Percentiles rank a stretch among this genome's conserved stretches.
Conservation (phyloP, 2,888 invertebrate species). For the Mamestra brassicae region DNA sequence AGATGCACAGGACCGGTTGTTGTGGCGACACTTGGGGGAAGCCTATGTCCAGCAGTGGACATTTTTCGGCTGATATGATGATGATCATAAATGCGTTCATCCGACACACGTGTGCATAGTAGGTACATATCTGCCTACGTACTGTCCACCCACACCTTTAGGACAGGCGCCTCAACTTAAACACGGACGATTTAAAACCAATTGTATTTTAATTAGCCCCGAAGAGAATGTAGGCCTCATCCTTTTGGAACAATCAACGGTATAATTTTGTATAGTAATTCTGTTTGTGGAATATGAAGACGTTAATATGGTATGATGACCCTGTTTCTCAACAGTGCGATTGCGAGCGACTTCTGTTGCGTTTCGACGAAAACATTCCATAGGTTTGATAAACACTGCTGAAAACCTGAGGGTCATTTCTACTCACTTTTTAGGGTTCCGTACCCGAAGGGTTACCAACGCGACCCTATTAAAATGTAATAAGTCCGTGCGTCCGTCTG, state of each 20-base stretch:
- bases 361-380: neutral
- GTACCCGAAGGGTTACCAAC: too few relatives aligned
- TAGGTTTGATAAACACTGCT: neutral
- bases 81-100: constrained; percentile 54
- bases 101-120: constrained; percentile 67
- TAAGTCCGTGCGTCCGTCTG: too few relatives aligned
- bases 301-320: constrained; percentile 19
- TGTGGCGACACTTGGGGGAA: too few relatives aligned
- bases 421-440: too few relatives aligned
- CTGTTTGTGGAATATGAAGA: constrained; percentile 6
- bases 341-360: too few relatives aligned
- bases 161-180: constrained; percentile 48
- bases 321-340: neutral
- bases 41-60: too few relatives aligned
- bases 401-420: neutral
- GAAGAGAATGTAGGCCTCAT: constrained; percentile 43
- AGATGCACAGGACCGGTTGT: too few relatives aligned
- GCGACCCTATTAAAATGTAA: too few relatives aligned
- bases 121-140: constrained; percentile 50
- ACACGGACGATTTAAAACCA: constrained; percentile 60
- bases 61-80: too few relatives aligned
- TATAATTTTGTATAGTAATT: constrained; percentile 57
- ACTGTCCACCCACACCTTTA: constrained; percentile 70
- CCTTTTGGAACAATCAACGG: constrained; percentile 48
- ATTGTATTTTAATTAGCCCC: constrained; percentile 74